Evolutionary conservation across 2,888 invertebrate species (phyloP).

Genomic region (Drosophila parthenogenetica): DNA sequence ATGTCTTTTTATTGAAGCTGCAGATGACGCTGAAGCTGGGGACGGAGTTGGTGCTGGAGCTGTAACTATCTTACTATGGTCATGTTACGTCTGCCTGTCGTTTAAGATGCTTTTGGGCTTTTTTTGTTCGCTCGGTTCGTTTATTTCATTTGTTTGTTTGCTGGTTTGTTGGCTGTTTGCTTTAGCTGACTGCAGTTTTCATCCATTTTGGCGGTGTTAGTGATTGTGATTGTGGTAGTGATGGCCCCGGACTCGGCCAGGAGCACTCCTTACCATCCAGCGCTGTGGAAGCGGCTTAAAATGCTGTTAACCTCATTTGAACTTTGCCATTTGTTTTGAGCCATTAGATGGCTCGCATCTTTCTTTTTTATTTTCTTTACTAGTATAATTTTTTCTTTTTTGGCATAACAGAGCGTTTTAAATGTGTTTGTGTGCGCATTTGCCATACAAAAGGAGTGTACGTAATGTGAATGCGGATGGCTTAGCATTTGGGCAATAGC

Average conservation of each 20-base stretch:
- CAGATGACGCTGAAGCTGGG: slow-evolving; percentile 26
- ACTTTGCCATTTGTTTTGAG: slow-evolving; percentile 82
- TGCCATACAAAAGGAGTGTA: slow-evolving; percentile 63
- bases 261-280: slow-evolving; percentile 52
- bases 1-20: slow-evolving; percentile 72
- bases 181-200: slow-evolving; percentile 59
- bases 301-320: slow-evolving; percentile 82
- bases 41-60: slow-evolving; percentile 1
- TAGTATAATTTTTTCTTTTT: slow-evolving; percentile 7
- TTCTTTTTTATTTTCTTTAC: slow-evolving; percentile 35
- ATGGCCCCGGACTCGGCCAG: slow-evolving; percentile 31
- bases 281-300: slow-evolving; percentile 64
- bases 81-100: slow-evolving; percentile 73
- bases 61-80: slow-evolving; percentile 68
- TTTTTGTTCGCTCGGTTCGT: slow-evolving; percentile 30
- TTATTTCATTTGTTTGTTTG: slow-evolving; percentile 50
- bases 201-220: slow-evolving; percentile 70
- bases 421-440: slow-evolving; percentile 42
- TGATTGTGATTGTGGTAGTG: slow-evolving; percentile 14
- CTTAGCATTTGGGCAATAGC: slow-evolving; percentile 65
- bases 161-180: slow-evolving; percentile 51
- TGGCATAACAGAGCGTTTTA: slow-evolving; percentile 61
- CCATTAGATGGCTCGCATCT: slow-evolving; percentile 77
- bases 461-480: slow-evolving; percentile 48
- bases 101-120: slow-evolving; percentile 75